A percentile compares a stretch with the other conserved stretches of the same genome.
These are phyloP conservation scores for Ptychochromis oligacanthus DNA, from an alignment of 2,113 vertebrate genomes.

Conservation along the genomic window DNA sequence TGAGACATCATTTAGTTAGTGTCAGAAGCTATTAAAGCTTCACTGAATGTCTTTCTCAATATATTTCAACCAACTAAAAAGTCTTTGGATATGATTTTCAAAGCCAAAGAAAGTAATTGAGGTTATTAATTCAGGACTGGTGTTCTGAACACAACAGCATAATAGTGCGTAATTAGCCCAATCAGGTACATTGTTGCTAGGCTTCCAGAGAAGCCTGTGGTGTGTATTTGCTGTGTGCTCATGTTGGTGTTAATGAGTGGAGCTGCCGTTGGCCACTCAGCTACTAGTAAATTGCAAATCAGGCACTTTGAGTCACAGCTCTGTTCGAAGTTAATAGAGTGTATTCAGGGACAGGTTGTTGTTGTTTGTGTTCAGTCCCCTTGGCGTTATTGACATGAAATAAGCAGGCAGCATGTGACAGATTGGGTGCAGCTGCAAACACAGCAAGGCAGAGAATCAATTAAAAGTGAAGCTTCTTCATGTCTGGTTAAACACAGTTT, in stretches of 20 bases:
- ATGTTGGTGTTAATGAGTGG: not conserved
- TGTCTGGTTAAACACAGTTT: not conserved
- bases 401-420: slow-evolving; percentile 11
- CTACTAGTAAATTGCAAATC: slow-evolving; percentile 38
- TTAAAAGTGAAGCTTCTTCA: not conserved
- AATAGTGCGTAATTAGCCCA: slow-evolving; percentile 44
- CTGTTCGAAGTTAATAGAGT: slow-evolving; percentile 38
- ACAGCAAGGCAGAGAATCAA: not conserved
- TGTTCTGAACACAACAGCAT: slow-evolving; percentile 31
- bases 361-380: slow-evolving; percentile 33
- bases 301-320: slow-evolving; percentile 32
- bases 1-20: not conserved
- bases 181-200: slow-evolving; percentile 42
- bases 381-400: slow-evolving; percentile 27
- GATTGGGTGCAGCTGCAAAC: not conserved
- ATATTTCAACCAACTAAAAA: not conserved
- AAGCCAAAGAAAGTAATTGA: not conserved
- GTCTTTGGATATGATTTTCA: not conserved
- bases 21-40: not conserved
- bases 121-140: slow-evolving; percentile 28
- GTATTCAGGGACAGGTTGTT: slow-evolving; percentile 45
- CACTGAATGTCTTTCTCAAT: not conserved
- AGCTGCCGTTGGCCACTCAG: slow-evolving; percentile 31
- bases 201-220: slow-evolving; percentile 21
- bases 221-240: slow-evolving; percentile 10